A percentile compares a stretch with the other conserved stretches of the same genome.
Evolutionary conservation across 2,888 invertebrate genomes (phyloP).

Genomic region (Thyatira batis): DNA sequence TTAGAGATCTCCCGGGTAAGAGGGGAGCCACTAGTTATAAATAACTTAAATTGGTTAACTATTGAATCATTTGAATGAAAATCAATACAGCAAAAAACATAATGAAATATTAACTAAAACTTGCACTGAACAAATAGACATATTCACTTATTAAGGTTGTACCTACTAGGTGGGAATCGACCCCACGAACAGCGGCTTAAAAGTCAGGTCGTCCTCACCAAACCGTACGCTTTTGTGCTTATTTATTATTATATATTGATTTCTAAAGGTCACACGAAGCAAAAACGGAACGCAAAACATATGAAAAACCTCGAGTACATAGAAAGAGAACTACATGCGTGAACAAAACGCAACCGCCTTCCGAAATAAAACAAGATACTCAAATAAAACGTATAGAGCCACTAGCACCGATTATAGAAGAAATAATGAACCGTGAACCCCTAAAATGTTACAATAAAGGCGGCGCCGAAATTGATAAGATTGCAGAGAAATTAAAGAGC

Average conservation of each 20-base stretch:
- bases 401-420: constrained; percentile 70
- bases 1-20: no score
- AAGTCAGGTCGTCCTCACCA: no score
- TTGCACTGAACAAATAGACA: no score
- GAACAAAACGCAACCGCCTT: constrained; percentile 22
- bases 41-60: no score
- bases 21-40: neutral
- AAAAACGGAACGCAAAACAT: constrained; percentile 62
- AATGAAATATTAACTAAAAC: no score
- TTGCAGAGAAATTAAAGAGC: constrained; percentile 72
- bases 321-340: constrained; percentile 31
- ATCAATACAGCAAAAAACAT: no score
- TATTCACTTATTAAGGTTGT: no score
- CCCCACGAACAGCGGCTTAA: no score
- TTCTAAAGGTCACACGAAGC: constrained; percentile 31
- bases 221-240: no score
- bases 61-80: no score
- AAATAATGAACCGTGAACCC: constrained; percentile 62
- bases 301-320: constrained; percentile 45
- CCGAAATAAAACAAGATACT: constrained; percentile 23
- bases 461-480: constrained; percentile 69
- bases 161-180: no score
- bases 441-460: constrained; percentile 50
- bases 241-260: neutral
- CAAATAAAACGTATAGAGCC: constrained; percentile 54